Conservation (phyloP, 2,888 invertebrate species). For the Oligia latruncula region DNA sequence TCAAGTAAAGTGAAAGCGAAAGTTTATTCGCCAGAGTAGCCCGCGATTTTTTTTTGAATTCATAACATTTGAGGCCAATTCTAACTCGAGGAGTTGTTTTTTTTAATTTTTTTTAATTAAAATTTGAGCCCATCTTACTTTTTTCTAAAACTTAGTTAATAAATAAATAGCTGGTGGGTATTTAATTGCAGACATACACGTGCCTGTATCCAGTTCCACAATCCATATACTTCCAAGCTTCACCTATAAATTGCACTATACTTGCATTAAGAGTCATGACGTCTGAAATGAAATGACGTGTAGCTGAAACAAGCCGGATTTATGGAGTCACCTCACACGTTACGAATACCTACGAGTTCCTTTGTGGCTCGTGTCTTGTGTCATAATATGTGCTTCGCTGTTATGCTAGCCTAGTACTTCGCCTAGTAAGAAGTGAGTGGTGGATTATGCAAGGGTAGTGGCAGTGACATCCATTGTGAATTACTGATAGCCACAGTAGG, state of each 20-base stretch:
- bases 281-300: constrained; percentile 48
- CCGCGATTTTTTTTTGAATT: no score
- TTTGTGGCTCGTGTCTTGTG: constrained; percentile 37
- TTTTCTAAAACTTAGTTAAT: background rate
- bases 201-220: background rate
- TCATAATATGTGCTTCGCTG: constrained; percentile 3
- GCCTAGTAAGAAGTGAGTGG: constrained; percentile 5
- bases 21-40: background rate
- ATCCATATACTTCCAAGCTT: background rate
- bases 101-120: no score
- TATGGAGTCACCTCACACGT: constrained; percentile 20
- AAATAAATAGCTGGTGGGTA: background rate
- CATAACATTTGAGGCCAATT: no score
- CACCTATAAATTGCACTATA: constrained; percentile 1
- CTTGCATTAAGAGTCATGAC: constrained; percentile 20
- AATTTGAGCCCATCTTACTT: background rate
- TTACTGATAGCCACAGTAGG: constrained; percentile 15
- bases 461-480: constrained; percentile 20
- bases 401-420: constrained; percentile 38
- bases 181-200: background rate
- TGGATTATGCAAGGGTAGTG: constrained; percentile 2
- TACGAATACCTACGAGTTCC: constrained; percentile 16
- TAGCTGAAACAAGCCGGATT: constrained; percentile 28
- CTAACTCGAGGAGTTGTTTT: no score
- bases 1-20: background rate